Evolutionary conservation across 2,113 vertebrate species (phyloP).

Genomic region (Oncorhynchus nerka): DNA sequence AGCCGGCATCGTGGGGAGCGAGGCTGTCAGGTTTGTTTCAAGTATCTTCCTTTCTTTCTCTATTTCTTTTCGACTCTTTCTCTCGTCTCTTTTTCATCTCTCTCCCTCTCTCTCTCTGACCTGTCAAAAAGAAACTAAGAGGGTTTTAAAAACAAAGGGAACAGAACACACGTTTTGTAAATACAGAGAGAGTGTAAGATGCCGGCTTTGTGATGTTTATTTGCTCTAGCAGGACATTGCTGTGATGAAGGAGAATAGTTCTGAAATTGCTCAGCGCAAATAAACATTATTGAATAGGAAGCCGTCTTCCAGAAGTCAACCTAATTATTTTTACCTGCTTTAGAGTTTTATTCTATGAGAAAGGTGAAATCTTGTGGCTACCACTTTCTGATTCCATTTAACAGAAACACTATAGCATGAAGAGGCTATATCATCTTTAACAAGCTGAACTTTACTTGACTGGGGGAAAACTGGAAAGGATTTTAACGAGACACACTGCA

Average conservation of each 20-base stretch:
- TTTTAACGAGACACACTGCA: background rate
- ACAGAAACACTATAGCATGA: too few relatives aligned
- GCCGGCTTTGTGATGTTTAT: background rate
- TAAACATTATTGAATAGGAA: background rate
- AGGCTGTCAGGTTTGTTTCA: constrained; percentile 16
- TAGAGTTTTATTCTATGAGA: too few relatives aligned
- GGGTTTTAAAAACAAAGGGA: background rate
- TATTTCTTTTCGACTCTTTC: background rate
- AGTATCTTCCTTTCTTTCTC: constrained; percentile 19
- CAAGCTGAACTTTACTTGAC: background rate
- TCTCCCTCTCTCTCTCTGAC: background rate
- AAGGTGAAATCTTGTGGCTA: background rate
- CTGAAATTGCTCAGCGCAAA: background rate
- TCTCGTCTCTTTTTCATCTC: background rate
- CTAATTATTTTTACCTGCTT: too few relatives aligned
- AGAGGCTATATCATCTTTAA: background rate
- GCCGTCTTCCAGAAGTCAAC: background rate
- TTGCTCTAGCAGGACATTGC: background rate
- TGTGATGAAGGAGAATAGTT: background rate
- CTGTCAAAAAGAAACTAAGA: background rate
- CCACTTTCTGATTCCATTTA: background rate
- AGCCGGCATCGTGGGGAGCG: constrained; percentile 17
- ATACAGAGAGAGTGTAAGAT: background rate
- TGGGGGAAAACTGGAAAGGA: background rate
- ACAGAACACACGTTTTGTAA: background rate